These are phyloP conservation scores for Limosa lapponica DNA, from an alignment of 2,797 vertebrate genomes.

Conservation along the genomic window DNA sequence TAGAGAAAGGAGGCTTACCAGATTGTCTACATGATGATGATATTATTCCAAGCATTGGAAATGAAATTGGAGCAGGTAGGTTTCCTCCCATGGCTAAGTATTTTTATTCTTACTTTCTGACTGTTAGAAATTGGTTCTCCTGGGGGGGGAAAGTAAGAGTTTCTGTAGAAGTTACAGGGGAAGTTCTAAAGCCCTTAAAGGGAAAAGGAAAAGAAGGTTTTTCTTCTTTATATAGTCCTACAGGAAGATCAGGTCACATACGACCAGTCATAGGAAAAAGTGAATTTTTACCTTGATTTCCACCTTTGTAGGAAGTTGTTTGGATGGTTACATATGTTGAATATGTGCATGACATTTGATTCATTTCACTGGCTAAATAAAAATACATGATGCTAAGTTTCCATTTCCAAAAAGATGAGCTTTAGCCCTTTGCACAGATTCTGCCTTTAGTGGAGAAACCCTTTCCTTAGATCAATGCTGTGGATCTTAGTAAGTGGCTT, in stretches of 20 bases:
- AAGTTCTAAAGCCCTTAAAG: not conserved
- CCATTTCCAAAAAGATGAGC: not conserved
- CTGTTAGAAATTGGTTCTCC: not conserved
- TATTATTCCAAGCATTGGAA: constrained; percentile 72
- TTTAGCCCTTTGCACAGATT: not conserved
- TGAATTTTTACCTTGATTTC: not conserved
- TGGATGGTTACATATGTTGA: not conserved
- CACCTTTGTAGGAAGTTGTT: not conserved
- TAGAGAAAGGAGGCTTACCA: constrained; percentile 73
- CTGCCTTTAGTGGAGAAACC: not conserved
- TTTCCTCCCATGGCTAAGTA: not conserved
- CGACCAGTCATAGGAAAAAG: not conserved
- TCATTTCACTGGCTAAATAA: not conserved
- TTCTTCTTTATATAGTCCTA: not conserved
- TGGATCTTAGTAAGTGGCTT: not conserved
- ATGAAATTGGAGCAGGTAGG: constrained; percentile 84
- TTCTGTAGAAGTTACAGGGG: not conserved
- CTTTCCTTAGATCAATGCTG: not conserved
- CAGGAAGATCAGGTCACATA: not conserved
- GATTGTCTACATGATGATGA: constrained; percentile 81
- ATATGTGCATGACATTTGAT: not conserved
- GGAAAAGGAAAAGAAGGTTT: not conserved
- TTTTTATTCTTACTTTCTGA: not conserved
- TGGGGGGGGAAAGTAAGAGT: not conserved
- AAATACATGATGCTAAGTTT: not conserved